A percentile compares a stretch with the other conserved stretches of the same genome.
Conservation (phyloP, 2,113 vertebrate species). For the Pedionomus torquatus region DNA sequence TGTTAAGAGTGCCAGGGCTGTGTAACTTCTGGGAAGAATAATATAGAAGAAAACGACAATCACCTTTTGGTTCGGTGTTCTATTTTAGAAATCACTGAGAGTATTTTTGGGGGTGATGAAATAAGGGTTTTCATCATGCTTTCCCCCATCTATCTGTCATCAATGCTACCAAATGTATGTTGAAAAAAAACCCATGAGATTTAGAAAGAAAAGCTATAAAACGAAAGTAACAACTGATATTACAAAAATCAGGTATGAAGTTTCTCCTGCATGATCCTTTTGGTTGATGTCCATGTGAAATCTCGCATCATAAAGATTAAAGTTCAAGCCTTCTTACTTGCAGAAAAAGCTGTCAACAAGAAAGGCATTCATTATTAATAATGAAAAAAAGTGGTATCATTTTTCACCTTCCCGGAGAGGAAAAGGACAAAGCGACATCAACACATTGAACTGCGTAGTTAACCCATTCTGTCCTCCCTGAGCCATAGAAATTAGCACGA, state of each 20-base stretch:
- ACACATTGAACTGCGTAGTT: neutral
- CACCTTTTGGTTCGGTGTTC: neutral
- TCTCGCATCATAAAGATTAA: neutral
- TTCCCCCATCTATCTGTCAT: neutral
- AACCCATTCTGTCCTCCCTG: neutral
- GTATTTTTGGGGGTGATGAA: neutral
- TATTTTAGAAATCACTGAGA: neutral
- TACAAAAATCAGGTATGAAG: neutral
- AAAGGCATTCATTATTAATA: neutral
- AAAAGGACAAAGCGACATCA: neutral
- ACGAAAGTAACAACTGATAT: neutral
- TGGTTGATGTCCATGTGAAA: neutral
- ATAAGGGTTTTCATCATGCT: neutral
- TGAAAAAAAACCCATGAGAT: neutral
- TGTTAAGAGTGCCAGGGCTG: neutral
- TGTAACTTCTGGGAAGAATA: neutral
- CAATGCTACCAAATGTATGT: neutral
- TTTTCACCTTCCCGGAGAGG: neutral
- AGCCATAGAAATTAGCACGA: neutral
- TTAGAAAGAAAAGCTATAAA: neutral
- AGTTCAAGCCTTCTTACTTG: neutral
- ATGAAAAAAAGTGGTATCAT: neutral
- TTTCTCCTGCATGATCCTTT: neutral
- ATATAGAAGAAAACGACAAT: neutral
- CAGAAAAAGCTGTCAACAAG: neutral